Percentiles rank a stretch among this genome's conserved stretches.
Evolutionary conservation across 2,888 invertebrate genomes (phyloP).

Genomic region (Spicauda simplicius): DNA sequence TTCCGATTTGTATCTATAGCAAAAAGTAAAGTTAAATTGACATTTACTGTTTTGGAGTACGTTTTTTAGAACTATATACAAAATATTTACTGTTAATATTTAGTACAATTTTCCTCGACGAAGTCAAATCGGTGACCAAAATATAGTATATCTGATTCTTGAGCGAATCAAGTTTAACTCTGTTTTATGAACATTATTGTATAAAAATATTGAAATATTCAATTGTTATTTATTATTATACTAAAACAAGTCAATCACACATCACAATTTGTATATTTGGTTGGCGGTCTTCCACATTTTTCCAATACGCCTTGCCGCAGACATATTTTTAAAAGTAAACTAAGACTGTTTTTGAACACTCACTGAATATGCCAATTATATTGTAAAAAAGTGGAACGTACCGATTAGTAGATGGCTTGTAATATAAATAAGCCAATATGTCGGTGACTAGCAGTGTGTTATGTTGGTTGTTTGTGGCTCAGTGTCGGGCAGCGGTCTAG

Average conservation of each 20-base stretch:
- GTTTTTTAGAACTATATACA: too few relatives aligned
- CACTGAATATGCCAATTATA: background rate
- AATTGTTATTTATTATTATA: background rate
- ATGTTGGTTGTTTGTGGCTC: background rate
- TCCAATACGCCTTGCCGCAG: background rate
- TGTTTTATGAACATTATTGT: background rate
- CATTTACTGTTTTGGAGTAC: too few relatives aligned
- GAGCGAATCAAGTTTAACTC: background rate
- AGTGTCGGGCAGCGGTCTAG: conserved; percentile 66
- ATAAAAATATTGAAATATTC: background rate
- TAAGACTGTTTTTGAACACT: background rate
- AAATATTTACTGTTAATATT: too few relatives aligned
- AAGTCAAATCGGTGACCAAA: too few relatives aligned
- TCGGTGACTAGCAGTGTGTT: background rate
- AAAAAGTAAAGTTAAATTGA: too few relatives aligned
- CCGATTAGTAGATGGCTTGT: conserved; percentile 2
- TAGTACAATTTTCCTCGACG: too few relatives aligned
- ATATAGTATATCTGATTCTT: background rate
- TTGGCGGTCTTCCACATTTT: conserved; percentile 1
- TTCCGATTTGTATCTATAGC: too few relatives aligned
- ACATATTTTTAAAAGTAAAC: background rate
- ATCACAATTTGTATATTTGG: conserved; percentile 21
- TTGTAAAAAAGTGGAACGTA: background rate
- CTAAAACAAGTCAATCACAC: conserved; percentile 16
- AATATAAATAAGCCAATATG: conserved; percentile 10